These are phyloP conservation scores for Tupaia chinensis DNA, from an alignment of 2,113 vertebrate species.

Conservation along the genomic window DNA sequence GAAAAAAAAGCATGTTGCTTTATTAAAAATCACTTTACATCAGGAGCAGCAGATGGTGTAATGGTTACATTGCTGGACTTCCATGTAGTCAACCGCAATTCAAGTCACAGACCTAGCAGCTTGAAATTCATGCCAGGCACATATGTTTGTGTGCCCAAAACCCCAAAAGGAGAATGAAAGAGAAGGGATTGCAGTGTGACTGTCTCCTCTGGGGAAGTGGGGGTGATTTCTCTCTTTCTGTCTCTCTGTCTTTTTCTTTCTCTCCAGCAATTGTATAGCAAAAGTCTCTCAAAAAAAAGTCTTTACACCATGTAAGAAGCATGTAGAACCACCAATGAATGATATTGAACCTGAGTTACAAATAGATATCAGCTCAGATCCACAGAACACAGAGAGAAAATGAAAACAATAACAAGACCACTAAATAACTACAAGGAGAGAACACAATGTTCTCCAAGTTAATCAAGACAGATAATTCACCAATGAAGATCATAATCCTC, in stretches of 20 bases:
- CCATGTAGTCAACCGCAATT: too few species aligned
- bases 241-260: too few species aligned
- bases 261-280: too few species aligned
- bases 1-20: neutral
- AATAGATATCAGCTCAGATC: neutral
- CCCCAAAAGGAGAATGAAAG: too few species aligned
- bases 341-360: neutral
- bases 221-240: too few species aligned
- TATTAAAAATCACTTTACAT: conserved; percentile 36
- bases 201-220: too few species aligned
- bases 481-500: neutral
- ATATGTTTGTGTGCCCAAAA: too few species aligned
- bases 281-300: neutral
- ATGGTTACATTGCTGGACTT: too few species aligned
- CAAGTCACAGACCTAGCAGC: too few species aligned
- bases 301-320: neutral
- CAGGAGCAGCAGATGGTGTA: too few species aligned
- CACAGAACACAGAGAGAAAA: neutral
- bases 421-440: neutral
- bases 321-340: neutral
- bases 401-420: neutral
- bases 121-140: too few species aligned
- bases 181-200: too few species aligned
- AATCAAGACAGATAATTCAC: neutral
- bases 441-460: neutral